Conservation (phyloP, 2,888 invertebrate species). For the Lasioglossum marginatum region DNA sequence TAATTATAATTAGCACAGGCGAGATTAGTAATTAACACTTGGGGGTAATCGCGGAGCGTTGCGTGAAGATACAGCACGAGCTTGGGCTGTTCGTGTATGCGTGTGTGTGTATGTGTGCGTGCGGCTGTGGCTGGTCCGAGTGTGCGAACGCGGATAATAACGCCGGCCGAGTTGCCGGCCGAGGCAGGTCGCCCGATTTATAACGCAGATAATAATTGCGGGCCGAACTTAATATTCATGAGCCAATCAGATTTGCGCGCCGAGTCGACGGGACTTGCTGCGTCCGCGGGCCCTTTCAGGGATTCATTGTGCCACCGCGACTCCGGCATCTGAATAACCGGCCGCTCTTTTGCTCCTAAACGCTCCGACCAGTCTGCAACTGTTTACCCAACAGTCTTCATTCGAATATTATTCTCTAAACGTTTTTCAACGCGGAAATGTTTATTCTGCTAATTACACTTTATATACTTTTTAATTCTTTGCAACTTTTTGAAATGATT, state of each 20-base stretch:
- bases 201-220: constrained; percentile 85
- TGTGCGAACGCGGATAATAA: constrained; percentile 74
- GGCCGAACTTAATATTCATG: constrained; percentile 85
- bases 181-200: constrained; percentile 82
- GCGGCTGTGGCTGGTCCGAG: constrained; percentile 33
- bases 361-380: neutral
- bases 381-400: neutral
- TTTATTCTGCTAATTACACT: neutral
- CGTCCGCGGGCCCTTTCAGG: constrained; percentile 74
- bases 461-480: no score
- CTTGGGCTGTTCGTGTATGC: neutral
- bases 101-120: neutral
- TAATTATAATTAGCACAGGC: constrained; percentile 84
- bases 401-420: neutral
- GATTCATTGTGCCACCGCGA: constrained; percentile 74
- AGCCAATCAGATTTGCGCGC: constrained; percentile 84
- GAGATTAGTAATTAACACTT: constrained; percentile 84
- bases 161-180: constrained; percentile 69
- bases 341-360: neutral
- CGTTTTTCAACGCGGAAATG: neutral
- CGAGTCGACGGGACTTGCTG: constrained; percentile 79
- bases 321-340: constrained; percentile 13
- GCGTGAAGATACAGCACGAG: constrained; percentile 64
- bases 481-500: no score
- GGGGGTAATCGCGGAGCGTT: constrained; percentile 78